Base-by-base conservation (phyloP, 2,888 invertebrate species). In the Rotaria magnacalcarata region DNA sequence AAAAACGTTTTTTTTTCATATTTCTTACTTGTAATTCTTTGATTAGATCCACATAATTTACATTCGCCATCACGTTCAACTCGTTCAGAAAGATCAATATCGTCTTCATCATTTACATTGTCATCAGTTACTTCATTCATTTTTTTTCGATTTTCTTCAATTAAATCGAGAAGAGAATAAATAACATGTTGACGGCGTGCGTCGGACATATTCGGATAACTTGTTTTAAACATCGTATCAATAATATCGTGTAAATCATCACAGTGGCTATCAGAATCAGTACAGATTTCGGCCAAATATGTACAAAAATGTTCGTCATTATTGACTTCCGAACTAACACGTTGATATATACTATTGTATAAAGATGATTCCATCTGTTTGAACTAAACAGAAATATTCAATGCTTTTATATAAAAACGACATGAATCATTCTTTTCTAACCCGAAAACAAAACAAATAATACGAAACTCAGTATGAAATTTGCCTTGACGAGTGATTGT, bases 61-160 rank as follows among this genome's bases (percentile, higher is more conserved):
- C 80, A 80, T 80, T 80, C 80, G 47, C 80, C 80, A n/a, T 80
- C 47, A 14, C 80, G 80, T 80, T 80, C 80, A 43, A 47, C 14
- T 5, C 47, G 47, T 80, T 80, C 80, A 3, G 80, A 47, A 24
- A 24, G 47, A 47, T 80, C 80, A 47, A 80, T 80, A 47, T 80
- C 80, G n/a, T 80, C 80, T 11, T 80, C 80, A 47, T 47, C 47
- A n/a, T 80, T 19, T 5, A 19, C 43, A 11, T n/a, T 21, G 11
- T 47, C 24, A 11, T 3, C 24, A 24, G 6, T 5, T 10, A 24
- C 11, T 34, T 67, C 24, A 19, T 34, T 34, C 19, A 19, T 3
- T 47, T 80, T 11, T 47, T 80, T 8, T 80, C 47, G 47, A 80
- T 80, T 47, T 47, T 80, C 47, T 47, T 80, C 80, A 80, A 80